A percentile compares a stretch with the other conserved stretches of the same genome.
Evolutionary conservation across 2,113 vertebrate species (phyloP).

Genomic region (Grammomys surdaster): DNA sequence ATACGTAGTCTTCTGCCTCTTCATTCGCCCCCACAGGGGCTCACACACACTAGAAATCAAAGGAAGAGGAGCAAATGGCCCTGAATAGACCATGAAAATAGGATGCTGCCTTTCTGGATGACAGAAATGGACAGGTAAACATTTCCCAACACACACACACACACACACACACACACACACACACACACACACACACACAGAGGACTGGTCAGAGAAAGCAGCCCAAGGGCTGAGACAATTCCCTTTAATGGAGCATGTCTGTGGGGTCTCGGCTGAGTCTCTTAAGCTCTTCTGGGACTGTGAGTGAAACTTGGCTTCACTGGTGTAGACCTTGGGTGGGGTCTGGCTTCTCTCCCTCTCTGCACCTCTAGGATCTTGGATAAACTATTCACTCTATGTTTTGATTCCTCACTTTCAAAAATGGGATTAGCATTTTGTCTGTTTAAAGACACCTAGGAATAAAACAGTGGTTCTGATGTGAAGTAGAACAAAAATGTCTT

Average conservation of each 20-base stretch:
- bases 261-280: background rate
- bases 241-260: background rate
- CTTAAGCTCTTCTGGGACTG: background rate
- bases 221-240: background rate
- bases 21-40: background rate
- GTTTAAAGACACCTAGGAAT: background rate
- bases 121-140: background rate
- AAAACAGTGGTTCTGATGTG: background rate
- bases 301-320: background rate
- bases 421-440: background rate
- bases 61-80: background rate
- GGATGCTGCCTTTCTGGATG: background rate
- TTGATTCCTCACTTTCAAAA: background rate
- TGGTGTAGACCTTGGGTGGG: background rate
- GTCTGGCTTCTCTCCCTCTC: background rate
- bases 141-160: background rate
- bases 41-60: constrained; percentile 10
- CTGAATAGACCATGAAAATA: background rate
- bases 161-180: background rate
- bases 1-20: background rate
- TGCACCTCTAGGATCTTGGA: background rate
- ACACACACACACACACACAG: background rate
- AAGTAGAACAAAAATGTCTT: background rate
- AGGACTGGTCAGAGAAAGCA: background rate
- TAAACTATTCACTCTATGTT: background rate